Conservation (phyloP, 2,797 vertebrate species). For the Rhynchotus rufescens region DNA sequence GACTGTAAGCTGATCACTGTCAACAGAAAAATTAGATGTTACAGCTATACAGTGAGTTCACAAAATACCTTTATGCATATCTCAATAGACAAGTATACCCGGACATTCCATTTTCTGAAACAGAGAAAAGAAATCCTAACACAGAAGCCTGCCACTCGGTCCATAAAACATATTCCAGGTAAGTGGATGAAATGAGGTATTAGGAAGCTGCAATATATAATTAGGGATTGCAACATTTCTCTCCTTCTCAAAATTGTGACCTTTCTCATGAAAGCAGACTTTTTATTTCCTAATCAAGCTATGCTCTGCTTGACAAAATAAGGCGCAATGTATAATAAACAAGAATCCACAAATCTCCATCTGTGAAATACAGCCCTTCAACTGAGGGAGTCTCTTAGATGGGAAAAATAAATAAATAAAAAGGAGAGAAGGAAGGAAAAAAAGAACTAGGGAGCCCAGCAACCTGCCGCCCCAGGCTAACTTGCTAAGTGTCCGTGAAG, state of each 20-base stretch:
- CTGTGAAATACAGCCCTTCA: background rate
- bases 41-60: background rate
- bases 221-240: background rate
- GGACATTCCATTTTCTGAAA: background rate
- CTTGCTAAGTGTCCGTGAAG: background rate
- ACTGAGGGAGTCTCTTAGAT: background rate
- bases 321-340: background rate
- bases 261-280: background rate
- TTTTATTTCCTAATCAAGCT: background rate
- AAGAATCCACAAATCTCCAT: background rate
- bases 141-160: background rate
- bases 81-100: background rate
- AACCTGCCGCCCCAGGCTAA: background rate
- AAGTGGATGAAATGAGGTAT: background rate
- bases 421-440: background rate
- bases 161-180: background rate
- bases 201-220: background rate
- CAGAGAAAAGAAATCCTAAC: background rate
- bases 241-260: background rate
- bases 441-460: background rate
- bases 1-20: conserved; percentile 1
- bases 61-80: conserved; percentile 5
- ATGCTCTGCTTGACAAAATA: background rate
- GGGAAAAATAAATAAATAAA: background rate
- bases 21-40: conserved; percentile 14